phyloP scores from a whole-genome alignment of 2,113 vertebrate genomes.

The Murina feae region DNA sequence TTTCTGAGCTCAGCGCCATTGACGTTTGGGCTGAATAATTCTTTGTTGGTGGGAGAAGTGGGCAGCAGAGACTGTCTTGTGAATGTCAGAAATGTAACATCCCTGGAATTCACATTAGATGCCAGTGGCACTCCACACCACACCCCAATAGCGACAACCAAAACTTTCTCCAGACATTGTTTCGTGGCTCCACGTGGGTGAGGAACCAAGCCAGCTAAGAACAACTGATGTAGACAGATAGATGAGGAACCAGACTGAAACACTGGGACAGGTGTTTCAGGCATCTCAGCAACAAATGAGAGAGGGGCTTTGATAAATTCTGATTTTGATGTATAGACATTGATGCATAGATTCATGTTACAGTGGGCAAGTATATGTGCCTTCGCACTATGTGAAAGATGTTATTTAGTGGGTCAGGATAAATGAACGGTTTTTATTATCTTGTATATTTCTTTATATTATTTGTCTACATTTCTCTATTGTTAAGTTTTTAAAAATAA shows the following conservation, averaged over 20 bases:
- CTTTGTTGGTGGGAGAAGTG: not conserved
- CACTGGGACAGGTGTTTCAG: not conserved
- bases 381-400: not conserved
- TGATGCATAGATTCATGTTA: not conserved
- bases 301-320: not conserved
- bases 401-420: not conserved
- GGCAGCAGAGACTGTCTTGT: not conserved
- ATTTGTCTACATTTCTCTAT: not conserved
- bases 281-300: not conserved
- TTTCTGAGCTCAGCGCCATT: not conserved
- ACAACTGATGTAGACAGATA: not conserved
- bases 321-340: not conserved
- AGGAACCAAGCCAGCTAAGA: not conserved
- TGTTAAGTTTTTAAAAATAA: slow-evolving; percentile 23
- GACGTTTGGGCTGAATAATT: not conserved
- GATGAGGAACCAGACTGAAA: not conserved
- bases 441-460: not conserved
- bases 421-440: not conserved
- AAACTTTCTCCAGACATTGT: not conserved
- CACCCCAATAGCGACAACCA: not conserved
- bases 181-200: not conserved
- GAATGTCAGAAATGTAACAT: not conserved
- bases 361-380: not conserved
- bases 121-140: not conserved
- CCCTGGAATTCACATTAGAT: not conserved